These are phyloP conservation scores for Microctenopoma stevenorrisi DNA, from an alignment of 2,797 vertebrate species.

Conservation along the genomic window DNA sequence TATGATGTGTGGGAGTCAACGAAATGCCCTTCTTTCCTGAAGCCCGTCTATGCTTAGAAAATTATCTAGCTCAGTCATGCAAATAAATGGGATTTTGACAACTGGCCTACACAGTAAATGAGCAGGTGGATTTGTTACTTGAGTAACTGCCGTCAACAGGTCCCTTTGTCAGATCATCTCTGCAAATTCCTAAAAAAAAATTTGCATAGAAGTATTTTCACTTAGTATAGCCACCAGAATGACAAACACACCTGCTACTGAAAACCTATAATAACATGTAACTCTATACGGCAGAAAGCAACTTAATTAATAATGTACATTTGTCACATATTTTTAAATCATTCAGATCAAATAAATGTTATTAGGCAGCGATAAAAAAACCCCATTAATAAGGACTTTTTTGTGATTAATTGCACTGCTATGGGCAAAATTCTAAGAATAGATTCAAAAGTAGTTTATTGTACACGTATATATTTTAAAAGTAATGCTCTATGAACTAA, in stretches of 20 bases:
- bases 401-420: no score
- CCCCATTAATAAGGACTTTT: no score
- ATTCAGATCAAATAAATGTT: no score
- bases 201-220: conserved; percentile 68
- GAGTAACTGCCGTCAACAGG: background rate
- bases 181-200: conserved; percentile 2
- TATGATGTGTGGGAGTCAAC: conserved; percentile 59
- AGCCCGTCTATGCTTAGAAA: conserved; percentile 45
- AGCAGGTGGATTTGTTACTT: conserved; percentile 19
- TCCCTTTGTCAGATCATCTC: conserved; percentile 11
- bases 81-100: conserved; percentile 53
- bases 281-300: no score
- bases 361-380: no score
- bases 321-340: no score
- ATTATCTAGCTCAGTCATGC: conserved; percentile 45
- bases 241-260: conserved; percentile 45
- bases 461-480: no score
- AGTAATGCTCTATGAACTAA: no score
- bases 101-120: conserved; percentile 32
- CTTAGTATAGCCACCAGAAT: conserved; percentile 38
- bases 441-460: no score
- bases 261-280: no score
- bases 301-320: no score
- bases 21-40: conserved; percentile 44
- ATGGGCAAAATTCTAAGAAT: no score